phyloP scores from a whole-genome alignment of 2,888 invertebrate genomes.

The Hermaeophaga mercurialis region DNA sequence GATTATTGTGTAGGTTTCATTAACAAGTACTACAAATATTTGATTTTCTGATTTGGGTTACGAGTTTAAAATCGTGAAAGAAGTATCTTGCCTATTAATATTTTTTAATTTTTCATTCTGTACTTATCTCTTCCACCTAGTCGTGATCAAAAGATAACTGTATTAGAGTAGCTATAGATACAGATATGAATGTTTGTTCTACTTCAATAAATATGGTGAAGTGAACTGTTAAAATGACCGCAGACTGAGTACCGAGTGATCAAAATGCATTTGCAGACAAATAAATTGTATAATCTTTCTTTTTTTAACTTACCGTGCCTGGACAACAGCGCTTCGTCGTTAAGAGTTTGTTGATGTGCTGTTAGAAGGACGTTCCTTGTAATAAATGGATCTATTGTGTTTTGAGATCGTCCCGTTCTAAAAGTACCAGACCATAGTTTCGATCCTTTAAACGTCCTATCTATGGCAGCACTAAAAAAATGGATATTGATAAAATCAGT shows the following conservation, averaged over 20 bases:
- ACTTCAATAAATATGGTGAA: too few relatives aligned
- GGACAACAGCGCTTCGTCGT: constrained; percentile 48
- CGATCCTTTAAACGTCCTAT: constrained; percentile 68
- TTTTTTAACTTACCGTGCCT: constrained; percentile 56
- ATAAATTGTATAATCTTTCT: too few relatives aligned
- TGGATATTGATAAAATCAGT: too few relatives aligned
- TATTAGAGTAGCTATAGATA: not conserved
- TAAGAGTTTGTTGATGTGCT: constrained; percentile 62
- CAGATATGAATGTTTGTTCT: not conserved
- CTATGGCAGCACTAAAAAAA: constrained; percentile 73
- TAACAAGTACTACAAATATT: too few relatives aligned
- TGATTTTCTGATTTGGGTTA: too few relatives aligned
- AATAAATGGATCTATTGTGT: constrained; percentile 72
- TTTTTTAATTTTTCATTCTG: not conserved
- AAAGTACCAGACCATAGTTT: constrained; percentile 70
- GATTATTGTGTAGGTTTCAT: too few relatives aligned
- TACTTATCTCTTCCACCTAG: not conserved
- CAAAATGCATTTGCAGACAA: too few relatives aligned
- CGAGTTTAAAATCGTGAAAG: not conserved
- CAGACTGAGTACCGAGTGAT: too few relatives aligned
- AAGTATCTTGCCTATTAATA: too few relatives aligned
- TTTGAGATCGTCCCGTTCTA: constrained; percentile 69
- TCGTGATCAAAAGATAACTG: constrained; percentile 4
- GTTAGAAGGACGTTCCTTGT: constrained; percentile 74
- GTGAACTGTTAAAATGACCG: too few relatives aligned